These are phyloP conservation scores for Enteromius mattozi DNA, from an alignment of 2,797 vertebrate genomes.

Conservation along the genomic window DNA sequence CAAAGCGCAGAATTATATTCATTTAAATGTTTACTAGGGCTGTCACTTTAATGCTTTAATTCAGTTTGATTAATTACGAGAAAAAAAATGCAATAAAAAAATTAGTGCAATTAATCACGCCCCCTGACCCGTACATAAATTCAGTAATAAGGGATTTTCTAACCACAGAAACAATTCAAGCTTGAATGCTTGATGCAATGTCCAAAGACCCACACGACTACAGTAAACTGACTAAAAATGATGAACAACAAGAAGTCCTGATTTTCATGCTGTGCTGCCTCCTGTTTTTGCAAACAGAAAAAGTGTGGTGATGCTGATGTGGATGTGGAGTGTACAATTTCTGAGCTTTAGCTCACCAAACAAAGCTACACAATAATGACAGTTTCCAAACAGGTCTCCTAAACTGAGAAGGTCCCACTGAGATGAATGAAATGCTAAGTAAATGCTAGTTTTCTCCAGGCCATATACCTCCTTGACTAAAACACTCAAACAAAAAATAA, in stretches of 20 bases:
- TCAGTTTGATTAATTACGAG: background rate
- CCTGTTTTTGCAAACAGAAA: background rate
- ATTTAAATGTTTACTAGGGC: constrained; percentile 20
- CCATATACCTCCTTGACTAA: background rate
- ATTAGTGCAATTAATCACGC: background rate
- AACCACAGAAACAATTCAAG: background rate
- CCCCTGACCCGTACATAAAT: background rate
- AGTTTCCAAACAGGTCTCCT: background rate
- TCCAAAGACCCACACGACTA: background rate
- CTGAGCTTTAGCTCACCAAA: background rate
- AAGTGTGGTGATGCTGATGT: background rate
- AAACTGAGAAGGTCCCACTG: background rate
- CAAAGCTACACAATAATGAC: background rate
- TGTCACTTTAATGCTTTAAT: background rate
- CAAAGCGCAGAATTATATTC: constrained; percentile 48
- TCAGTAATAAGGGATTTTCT: background rate
- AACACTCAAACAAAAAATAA: background rate
- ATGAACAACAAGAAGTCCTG: background rate
- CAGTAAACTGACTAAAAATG: background rate
- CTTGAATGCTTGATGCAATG: background rate
- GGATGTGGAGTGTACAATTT: background rate
- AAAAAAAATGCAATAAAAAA: background rate
- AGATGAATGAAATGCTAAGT: background rate
- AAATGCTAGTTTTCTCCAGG: background rate
- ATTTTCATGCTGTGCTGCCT: constrained; percentile 62